Conservation (phyloP, 2,888 invertebrate genomes). For the Muschampia plurimacula region DNA sequence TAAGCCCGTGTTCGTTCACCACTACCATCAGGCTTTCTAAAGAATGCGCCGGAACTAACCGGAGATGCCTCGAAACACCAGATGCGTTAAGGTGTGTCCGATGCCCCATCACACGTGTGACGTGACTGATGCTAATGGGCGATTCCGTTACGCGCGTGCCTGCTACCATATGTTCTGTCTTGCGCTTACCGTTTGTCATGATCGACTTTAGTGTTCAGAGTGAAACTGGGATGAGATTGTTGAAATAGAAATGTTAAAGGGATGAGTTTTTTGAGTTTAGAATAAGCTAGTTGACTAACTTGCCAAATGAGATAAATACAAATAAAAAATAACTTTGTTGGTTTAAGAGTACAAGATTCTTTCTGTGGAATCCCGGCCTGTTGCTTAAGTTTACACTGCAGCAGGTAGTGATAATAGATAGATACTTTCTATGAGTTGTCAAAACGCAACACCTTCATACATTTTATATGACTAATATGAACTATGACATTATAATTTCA, state of each 20-base stretch:
- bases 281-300: no score
- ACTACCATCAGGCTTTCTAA: constrained; percentile 57
- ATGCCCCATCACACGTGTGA: constrained; percentile 60
- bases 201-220: not conserved
- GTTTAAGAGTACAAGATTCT: no score
- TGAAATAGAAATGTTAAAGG: no score
- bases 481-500: no score
- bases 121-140: constrained; percentile 67
- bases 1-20: constrained; percentile 44
- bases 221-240: not conserved
- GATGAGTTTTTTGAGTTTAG: no score
- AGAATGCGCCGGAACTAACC: constrained; percentile 70
- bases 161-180: constrained; percentile 34
- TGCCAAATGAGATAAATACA: no score
- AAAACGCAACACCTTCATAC: no score
- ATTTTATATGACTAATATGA: no score
- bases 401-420: constrained; percentile 62
- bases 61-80: constrained; percentile 45
- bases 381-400: no score
- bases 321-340: no score
- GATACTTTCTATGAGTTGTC: no score
- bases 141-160: constrained; percentile 71
- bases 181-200: not conserved
- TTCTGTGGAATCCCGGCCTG: no score
- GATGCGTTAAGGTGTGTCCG: constrained; percentile 56